Evolutionary conservation across 2,113 vertebrate species (phyloP), one percentile per base, ranked within the genome.

Genomic region (Bubo scandiacus): DNA sequence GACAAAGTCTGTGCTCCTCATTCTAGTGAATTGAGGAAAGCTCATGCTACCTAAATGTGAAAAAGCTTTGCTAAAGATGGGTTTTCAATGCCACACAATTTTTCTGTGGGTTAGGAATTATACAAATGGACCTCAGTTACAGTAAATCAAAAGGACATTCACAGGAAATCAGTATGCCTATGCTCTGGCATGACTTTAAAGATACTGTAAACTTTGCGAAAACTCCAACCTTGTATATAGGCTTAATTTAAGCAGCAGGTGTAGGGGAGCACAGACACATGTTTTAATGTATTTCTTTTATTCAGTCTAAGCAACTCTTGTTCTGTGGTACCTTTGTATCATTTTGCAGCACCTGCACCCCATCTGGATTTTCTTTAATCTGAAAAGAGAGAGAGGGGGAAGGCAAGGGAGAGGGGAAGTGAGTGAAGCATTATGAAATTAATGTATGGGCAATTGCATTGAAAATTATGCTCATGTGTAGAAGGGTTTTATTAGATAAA

Each of bases 271-370:
- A 16, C 8, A 72, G n/a, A 42, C 14, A 88, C 18, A 10, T 9
- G 11, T 4, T 34, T 80, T 54, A 85, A 62, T 45, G 40, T 6
- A 61, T 75, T 74, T 57, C 10, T 81, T 89, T 83, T 65, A 20
- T 58, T 77, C 17, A 2, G 2, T 73, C 51, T 61, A 61, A 85
- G 68, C 21, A 54, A 11, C 8, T 63, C 22, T 71, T 54, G 12
- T 52, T 72, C 23, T 71, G 17, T 65, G 95, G 98, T 98, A 99
- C 99, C 99, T 99, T 98, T 99, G 98, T 97, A 99, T 98, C 98
- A 99, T 99, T 98, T 99, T 98, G 98, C 99, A 99, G 98, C 99
- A 99, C 63, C 96, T 99, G 99, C 99, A 99, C 99, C 99, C 99
- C 99, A 99, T 99, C 98, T 99, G 99, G 98, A 98, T 98, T 94